These are phyloP conservation scores for Zosterops borbonicus DNA, from an alignment of 2,113 vertebrate genomes.

Conservation along the genomic window DNA sequence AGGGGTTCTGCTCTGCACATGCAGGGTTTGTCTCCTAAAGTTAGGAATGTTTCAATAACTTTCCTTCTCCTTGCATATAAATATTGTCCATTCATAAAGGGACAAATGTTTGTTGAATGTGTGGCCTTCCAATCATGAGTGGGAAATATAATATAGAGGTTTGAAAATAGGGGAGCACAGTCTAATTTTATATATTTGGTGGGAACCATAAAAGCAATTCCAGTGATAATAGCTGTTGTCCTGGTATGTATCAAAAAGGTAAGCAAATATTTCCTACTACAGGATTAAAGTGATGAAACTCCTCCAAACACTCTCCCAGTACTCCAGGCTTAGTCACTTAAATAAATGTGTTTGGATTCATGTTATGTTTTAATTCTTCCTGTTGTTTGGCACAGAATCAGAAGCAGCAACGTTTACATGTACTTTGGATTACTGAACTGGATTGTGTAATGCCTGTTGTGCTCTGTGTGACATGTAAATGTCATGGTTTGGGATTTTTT, in stretches of 20 bases:
- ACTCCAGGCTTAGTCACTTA: not conserved
- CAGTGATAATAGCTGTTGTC: not conserved
- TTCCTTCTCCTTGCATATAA: not conserved
- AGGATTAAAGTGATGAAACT: not conserved
- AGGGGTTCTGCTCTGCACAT: not conserved
- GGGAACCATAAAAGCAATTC: not conserved
- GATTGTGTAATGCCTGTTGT: not conserved
- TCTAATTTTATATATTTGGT: not conserved
- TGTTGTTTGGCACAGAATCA: not conserved
- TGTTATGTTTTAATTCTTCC: not conserved
- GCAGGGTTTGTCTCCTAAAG: not conserved
- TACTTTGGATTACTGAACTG: not conserved
- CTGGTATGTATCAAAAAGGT: not conserved
- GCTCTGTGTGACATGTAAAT: not conserved
- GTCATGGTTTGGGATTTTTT: not conserved
- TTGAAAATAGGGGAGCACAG: not conserved
- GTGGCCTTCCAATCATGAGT: not conserved
- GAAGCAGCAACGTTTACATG: not conserved
- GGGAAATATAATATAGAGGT: not conserved
- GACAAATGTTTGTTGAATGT: not conserved
- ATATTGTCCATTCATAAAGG: not conserved
- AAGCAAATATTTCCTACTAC: not conserved
- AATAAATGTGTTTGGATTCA: not conserved
- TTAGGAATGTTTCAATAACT: not conserved
- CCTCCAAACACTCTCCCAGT: not conserved